Conservation (phyloP, 1,140 invertebrate species). For the Zaprionus capensis region DNA sequence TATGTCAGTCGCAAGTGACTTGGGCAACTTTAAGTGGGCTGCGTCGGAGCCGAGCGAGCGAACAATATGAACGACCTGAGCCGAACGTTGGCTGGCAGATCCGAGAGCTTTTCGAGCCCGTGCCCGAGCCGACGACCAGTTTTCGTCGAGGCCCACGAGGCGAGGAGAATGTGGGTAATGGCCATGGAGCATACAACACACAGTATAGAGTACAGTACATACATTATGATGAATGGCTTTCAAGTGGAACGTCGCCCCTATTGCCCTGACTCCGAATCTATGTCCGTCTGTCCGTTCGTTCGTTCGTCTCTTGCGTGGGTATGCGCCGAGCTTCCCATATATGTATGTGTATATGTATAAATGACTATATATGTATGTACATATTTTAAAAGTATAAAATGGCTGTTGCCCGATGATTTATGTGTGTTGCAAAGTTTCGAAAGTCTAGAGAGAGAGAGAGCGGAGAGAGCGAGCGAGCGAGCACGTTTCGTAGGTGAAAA, state of each 20-base stretch:
- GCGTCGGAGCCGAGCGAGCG: slow-evolving; percentile 34
- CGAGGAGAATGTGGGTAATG: slow-evolving; percentile 46
- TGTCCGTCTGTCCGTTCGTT: slow-evolving; percentile 21
- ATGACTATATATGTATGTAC: slow-evolving; percentile 17
- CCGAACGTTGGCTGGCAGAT: slow-evolving; percentile 25
- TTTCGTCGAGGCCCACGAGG: slow-evolving; percentile 35
- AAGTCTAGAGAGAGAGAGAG: slow-evolving; percentile 42
- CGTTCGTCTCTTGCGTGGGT: slow-evolving; percentile 22
- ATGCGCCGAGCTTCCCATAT: slow-evolving; percentile 46
- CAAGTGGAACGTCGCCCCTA: slow-evolving; percentile 73
- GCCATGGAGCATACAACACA: slow-evolving; percentile 54
- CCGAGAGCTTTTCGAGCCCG: slow-evolving; percentile 10
- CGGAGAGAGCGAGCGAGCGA: slow-evolving; percentile 19
- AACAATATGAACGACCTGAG: slow-evolving; percentile 31
- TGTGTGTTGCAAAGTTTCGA: slow-evolving; percentile 66
- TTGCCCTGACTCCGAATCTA: slow-evolving; percentile 44
- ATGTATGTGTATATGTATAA: slow-evolving; percentile 17
- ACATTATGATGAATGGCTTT: slow-evolving; percentile 78
- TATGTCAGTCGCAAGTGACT: slow-evolving; percentile 54
- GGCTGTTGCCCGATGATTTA: slow-evolving; percentile 74
- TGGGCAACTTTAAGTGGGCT: slow-evolving; percentile 78
- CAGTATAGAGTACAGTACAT: slow-evolving; percentile 47
- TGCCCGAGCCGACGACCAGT: slow-evolving; percentile 28
- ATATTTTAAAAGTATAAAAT: slow-evolving; percentile 48
- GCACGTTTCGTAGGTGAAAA: slow-evolving; percentile 42